Base-by-base conservation (phyloP, 2,888 invertebrate species). In the Nemotelus nigrinus region DNA sequence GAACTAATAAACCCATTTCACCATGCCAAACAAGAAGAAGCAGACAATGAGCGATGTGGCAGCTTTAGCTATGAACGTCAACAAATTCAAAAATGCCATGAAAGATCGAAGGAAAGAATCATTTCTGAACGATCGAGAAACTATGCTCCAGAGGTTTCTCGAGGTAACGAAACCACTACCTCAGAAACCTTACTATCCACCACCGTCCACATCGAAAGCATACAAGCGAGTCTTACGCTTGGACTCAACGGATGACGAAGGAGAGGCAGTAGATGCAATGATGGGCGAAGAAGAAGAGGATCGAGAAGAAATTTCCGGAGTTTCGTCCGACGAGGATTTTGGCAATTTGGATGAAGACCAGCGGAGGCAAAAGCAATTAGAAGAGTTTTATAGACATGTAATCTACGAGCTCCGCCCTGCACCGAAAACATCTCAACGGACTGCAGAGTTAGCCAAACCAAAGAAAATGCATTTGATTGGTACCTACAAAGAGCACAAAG, bases 381-480 rank as follows among this genome's bases (percentile, higher is more conserved):
- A 74, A 7, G 43, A 25, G 7, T 74, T 74, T 8, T 74, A 74
- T 39, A 47, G 63, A 6, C 39, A 63, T 39, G 41, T 74, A 5
- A 63, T 74, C 10, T 74, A 74, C 10, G 63, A 74, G 8, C 3
- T 74, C 2, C 74, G 63, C 2, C 10, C 48, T 10, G 39, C 25
- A 41, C 63, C 74, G 5, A 72, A 72, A 60, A 57, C 44, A 7
- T 47, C 72, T 6, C 58, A 45, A 25, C 74, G 63, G 3, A 74
- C 44, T 10, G 74, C 39, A 7, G 60, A 47, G 6, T 41, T 74
- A 0, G 58, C 74, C 10, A 60, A 63, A 50, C 74, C 74, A 3
- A 60, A 47, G 39, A 74, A 63, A n/a, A 2, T 3, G 7, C n/a
- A 48, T 8, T 3, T 74, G 41, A 25, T 60, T 47, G 43, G 39